Base-by-base conservation (phyloP, 2,797 vertebrate species). In the Zenarchopterus dispar region DNA sequence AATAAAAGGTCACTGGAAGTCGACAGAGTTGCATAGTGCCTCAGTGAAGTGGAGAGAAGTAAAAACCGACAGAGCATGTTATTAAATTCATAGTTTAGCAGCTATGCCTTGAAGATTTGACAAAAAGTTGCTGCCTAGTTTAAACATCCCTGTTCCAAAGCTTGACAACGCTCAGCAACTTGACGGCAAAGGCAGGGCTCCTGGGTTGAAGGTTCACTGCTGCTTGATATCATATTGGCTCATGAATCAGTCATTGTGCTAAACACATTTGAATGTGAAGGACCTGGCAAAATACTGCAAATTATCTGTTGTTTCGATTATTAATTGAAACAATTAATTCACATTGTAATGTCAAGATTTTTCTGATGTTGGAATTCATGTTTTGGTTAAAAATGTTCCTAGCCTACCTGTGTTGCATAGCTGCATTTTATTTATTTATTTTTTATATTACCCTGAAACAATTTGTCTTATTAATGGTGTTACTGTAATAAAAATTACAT, bases 61-160 rank as follows among this genome's bases (percentile, higher is more conserved):
- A 18, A 43, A 26, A 43, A 56, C 19, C 10, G 15, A 26, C 39
- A n/a, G 23, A 56, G 19, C 39, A 43, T 43, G 54, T 26, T 56
- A 56, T 56, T 56, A 26, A n/a, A 44, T 23, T 44, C 23, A 44
- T 42, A 24, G 42, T 44, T 56, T 56, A 18, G 42, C n/a, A 28
- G 19, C 23, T 2, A n/a, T 26, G 9, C 41, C 54, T 43, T 43
- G 17, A 41, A 26, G 41, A n/a, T 6, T n/a, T 17, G 22, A 44
- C 39, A 44, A 56, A 56, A 43, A 56, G 53, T 36, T 6, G 22
- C 23, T 56, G 54, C 23, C 54, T 41, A 56, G 26, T 56, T 56
- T 26, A 56, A 44, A 41, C 39, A n/a, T 44, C 41, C 10, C 17
- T 28, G 41, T 24, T 8, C 5, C 23, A 18, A 22, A 44, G 54